Conservation (phyloP, 2,888 invertebrate species). For the Chesias legatella region DNA sequence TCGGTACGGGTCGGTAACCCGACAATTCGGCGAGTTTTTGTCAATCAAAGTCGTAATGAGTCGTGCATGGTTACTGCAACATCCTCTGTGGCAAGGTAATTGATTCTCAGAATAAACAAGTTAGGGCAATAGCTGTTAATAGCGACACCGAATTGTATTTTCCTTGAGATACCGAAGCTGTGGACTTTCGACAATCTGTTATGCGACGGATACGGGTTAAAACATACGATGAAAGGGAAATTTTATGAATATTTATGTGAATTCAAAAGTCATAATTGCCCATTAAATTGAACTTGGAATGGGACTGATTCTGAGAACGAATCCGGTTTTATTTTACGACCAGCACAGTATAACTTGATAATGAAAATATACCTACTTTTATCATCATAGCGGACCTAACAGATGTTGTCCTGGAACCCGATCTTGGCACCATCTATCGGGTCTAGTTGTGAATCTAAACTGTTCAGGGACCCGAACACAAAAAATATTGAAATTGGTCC, state of each 20-base stretch:
- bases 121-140: constrained; percentile 23
- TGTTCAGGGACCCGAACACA: too few species aligned
- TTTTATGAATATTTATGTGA: constrained; percentile 15
- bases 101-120: constrained; percentile 45
- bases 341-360: too few species aligned
- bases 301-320: too few species aligned
- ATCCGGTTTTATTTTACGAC: too few species aligned
- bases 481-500: too few species aligned
- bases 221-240: constrained; percentile 16
- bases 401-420: too few species aligned
- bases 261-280: constrained; percentile 5
- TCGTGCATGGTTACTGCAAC: constrained; percentile 36
- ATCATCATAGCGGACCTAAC: too few species aligned
- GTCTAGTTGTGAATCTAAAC: too few species aligned
- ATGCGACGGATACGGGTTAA: constrained; percentile 7
- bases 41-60: constrained; percentile 40
- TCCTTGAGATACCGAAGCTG: constrained; percentile 17
- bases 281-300: not conserved
- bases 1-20: constrained; percentile 41
- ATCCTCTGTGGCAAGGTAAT: constrained; percentile 36
- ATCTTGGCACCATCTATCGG: too few species aligned
- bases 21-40: constrained; percentile 38
- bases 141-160: constrained; percentile 20
- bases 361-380: too few species aligned
- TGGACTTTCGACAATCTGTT: constrained; percentile 16